Conservation (phyloP, 2,113 vertebrate species). For the Lophura nycthemera region DNA sequence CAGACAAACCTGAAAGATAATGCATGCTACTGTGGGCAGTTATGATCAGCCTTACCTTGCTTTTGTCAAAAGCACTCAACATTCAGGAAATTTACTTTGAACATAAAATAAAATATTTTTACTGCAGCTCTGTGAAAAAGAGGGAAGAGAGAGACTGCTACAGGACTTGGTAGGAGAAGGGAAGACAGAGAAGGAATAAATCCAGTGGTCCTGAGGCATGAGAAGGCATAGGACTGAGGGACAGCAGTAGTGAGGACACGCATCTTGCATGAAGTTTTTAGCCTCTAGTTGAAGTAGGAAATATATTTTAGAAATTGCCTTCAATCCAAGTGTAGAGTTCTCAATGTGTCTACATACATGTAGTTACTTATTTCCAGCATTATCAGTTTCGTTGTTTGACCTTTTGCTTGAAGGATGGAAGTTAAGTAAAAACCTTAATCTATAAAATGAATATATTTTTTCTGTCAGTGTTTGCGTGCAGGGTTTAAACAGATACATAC, state of each 20-base stretch:
- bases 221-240: background rate
- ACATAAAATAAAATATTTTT: background rate
- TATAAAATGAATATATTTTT: background rate
- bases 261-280: background rate
- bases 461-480: background rate
- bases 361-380: background rate
- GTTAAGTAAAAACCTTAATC: background rate
- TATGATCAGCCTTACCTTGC: background rate
- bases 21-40: background rate
- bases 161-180: rapidly evolving
- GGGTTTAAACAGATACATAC: background rate
- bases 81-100: background rate
- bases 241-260: background rate
- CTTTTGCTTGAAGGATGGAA: background rate
- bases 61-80: background rate
- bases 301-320: background rate
- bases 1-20: background rate
- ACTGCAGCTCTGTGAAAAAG: background rate
- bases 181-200: background rate
- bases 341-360: background rate
- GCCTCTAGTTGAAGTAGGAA: background rate
- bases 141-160: background rate
- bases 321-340: background rate
- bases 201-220: background rate
- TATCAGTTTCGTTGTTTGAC: background rate